Conservation (phyloP, 2,113 vertebrate genomes). For the Pyrgilauda ruficollis region DNA sequence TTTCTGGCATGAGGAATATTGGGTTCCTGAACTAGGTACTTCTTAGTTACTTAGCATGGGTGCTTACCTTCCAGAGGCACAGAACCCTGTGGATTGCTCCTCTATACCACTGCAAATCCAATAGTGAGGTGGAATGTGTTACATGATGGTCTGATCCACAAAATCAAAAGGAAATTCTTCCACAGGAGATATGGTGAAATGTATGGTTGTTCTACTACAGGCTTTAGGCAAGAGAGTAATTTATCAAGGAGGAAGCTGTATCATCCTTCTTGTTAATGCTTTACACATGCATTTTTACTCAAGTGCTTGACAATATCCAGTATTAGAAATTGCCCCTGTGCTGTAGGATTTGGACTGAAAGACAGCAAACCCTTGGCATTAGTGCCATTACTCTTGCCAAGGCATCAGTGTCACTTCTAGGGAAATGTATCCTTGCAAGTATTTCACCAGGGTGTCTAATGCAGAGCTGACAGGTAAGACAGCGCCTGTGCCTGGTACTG, state of each 20-base stretch:
- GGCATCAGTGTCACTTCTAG: not conserved
- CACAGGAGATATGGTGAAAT: not conserved
- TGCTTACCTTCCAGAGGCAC: not conserved
- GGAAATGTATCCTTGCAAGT: not conserved
- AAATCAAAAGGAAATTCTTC: constrained; percentile 17
- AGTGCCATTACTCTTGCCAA: not conserved
- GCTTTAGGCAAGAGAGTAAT: not conserved
- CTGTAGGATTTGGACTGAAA: constrained; percentile 9
- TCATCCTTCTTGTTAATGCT: constrained; percentile 21
- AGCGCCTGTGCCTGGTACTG: not conserved
- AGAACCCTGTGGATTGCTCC: not conserved
- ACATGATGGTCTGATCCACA: not conserved
- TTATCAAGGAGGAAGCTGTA: not conserved
- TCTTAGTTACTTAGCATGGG: not conserved
- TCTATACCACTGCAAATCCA: not conserved
- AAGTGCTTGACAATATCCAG: constrained; percentile 12
- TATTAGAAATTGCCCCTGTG: not conserved
- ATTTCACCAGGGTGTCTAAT: not conserved
- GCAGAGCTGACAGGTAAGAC: not conserved
- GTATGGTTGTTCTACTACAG: not conserved
- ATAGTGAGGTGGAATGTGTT: not conserved
- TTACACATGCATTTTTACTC: not conserved
- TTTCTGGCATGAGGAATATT: not conserved
- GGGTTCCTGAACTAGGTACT: not conserved
- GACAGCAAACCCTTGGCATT: not conserved